Conservation (phyloP, 64 coral and sea anemone genomes). For the Exaiptasia diaphana region DNA sequence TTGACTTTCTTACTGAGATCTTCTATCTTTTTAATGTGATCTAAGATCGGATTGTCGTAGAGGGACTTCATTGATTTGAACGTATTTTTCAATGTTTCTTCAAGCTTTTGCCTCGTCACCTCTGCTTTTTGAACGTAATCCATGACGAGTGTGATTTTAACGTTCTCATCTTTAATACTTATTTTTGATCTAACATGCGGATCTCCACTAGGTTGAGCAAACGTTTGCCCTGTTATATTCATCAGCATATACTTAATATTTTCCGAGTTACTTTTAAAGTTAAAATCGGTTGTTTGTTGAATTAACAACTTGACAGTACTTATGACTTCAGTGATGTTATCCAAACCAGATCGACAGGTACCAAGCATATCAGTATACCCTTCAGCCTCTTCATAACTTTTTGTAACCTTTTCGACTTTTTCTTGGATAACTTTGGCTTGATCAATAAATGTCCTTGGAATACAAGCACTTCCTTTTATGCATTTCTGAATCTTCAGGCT, state of each 20-base stretch:
- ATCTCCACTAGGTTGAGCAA: background rate
- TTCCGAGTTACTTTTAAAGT: conserved; percentile 65
- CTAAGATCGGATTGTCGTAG: conserved; percentile 61
- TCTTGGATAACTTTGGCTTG: conserved; percentile 74
- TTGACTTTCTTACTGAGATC: conserved; percentile 63
- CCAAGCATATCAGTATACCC: conserved; percentile 61
- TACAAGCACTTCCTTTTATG: conserved; percentile 75
- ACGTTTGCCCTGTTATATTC: conserved; percentile 38
- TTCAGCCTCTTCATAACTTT: conserved; percentile 53
- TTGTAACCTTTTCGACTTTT: conserved; percentile 16
- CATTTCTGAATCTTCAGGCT: conserved; percentile 80
- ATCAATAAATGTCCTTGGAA: conserved; percentile 72
- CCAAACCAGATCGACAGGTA: conserved; percentile 39
- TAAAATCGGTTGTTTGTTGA: conserved; percentile 65
- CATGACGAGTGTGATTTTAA: conserved; percentile 50
- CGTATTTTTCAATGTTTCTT: conserved; percentile 61
- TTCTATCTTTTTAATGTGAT: conserved; percentile 54
- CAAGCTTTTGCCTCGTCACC: conserved; percentile 66
- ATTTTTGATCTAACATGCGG: background rate
- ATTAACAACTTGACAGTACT: conserved; percentile 69
- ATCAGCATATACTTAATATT: conserved; percentile 54
- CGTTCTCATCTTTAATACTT: conserved; percentile 34
- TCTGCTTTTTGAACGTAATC: conserved; percentile 72
- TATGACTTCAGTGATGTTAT: conserved; percentile 40
- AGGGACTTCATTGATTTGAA: conserved; percentile 69